These are phyloP conservation scores for Acronicta psi DNA, from an alignment of 2,888 invertebrate genomes.

Conservation along the genomic window DNA sequence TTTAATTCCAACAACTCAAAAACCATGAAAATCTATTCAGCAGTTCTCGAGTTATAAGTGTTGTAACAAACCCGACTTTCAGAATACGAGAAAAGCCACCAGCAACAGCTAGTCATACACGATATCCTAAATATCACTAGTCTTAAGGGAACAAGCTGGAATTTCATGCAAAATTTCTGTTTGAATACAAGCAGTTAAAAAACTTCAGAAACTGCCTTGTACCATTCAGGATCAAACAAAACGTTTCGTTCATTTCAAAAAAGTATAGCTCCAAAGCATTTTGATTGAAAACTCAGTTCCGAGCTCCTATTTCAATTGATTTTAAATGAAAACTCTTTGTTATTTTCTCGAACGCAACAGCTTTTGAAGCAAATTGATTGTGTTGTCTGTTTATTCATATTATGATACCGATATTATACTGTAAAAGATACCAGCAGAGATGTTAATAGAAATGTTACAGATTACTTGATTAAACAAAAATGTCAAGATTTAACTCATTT, in stretches of 20 bases:
- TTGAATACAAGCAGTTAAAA: conserved; percentile 8
- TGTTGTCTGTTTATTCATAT: background rate
- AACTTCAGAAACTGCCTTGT: conserved; percentile 16
- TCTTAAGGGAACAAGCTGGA: too few species aligned
- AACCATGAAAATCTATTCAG: too few species aligned
- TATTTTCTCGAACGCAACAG: conserved; percentile 38
- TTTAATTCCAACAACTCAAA: too few species aligned
- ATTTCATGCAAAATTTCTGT: background rate
- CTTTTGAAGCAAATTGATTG: conserved; percentile 9
- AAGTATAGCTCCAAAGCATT: conserved; percentile 26
- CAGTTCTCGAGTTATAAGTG: too few species aligned
- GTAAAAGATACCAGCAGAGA: background rate
- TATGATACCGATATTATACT: conserved; percentile 21
- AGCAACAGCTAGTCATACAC: too few species aligned
- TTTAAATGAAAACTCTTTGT: conserved; percentile 31
- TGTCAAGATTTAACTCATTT: too few species aligned
- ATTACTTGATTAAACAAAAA: too few species aligned
- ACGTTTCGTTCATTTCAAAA: conserved; percentile 12
- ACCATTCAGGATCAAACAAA: conserved; percentile 16
- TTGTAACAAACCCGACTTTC: too few species aligned
- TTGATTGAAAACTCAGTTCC: conserved; percentile 54
- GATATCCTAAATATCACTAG: too few species aligned
- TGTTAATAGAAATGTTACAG: too few species aligned
- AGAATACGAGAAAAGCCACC: too few species aligned
- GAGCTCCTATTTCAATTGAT: conserved; percentile 44